Base-by-base conservation (phyloP, 2,888 invertebrate species). In the Ceratothoa steindachneri region DNA sequence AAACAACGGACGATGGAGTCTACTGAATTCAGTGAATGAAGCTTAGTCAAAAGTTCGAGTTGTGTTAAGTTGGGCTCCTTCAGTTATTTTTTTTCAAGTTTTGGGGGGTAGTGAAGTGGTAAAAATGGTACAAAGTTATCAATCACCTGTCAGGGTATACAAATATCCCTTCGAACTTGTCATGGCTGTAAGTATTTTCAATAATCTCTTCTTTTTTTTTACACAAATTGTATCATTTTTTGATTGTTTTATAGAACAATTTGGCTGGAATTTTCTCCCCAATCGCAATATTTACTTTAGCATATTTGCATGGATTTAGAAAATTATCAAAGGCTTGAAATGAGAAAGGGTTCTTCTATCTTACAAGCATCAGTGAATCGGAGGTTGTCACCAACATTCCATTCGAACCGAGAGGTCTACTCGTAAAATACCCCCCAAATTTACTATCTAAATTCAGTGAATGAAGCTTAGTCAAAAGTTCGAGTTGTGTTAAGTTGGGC, bases 111-210 rank as follows among this genome's bases (percentile, higher is more conserved):
- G 15, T 28, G 24, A 76, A 55, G 9, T 64, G 51, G 28, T 69
- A 30, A 83, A 71, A 68, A 97, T 97, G 96, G 96, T 97, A 83
- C 96, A 97, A 86, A 93, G 94, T 85, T 97, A 94, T 86, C 92
- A 93, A 85, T 93, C 95, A 81, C 96, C 96, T 82, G 91, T 96
- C 71, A 89, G 96, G 88, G 93, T 97, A 81, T 97, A 96, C 87
- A 95, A 95, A 86, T 90, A 92, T 85, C 91, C 95, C 69, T 97
- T 97, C 86, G 95, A 96, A 86, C 88, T 97, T 85, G 94, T 96
- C 82, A 96, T 97, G 96, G 91, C 91, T 87, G 95, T 95, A 86
- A 89, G 93, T 89, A 71, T 27, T 55, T 0, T 15, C 9, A 12
- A 12, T n/a, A 19, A n/a, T 24, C 9, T n/a, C n/a, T n/a, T n/a